phyloP scores from a whole-genome alignment of 2,888 invertebrate species.

The Apodemia mormo region DNA sequence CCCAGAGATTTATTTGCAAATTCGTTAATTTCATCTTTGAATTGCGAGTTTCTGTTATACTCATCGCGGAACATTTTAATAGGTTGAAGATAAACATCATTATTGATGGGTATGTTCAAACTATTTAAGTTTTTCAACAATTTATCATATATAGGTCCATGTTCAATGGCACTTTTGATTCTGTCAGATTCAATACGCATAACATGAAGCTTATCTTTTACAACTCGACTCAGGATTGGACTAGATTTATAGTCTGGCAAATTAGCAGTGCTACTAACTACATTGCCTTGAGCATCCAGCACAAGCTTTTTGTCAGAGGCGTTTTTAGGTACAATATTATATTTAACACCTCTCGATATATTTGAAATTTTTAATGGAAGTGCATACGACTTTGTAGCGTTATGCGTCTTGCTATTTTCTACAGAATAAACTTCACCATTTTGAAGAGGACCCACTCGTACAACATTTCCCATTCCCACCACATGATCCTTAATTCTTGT shows the following conservation, averaged over 20 bases:
- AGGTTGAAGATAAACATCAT: constrained; percentile 80
- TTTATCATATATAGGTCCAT: constrained; percentile 82
- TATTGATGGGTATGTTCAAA: constrained; percentile 72
- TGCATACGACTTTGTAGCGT: constrained; percentile 70
- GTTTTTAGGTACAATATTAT: constrained; percentile 75
- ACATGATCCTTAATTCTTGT: constrained; percentile 85
- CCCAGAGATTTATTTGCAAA: constrained; percentile 73
- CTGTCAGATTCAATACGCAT: constrained; percentile 80
- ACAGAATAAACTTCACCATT: constrained; percentile 71
- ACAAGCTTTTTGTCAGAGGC: constrained; percentile 76
- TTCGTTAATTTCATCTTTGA: constrained; percentile 79
- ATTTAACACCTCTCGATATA: constrained; percentile 71
- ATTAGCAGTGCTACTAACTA: constrained; percentile 76
- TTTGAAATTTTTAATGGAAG: constrained; percentile 75
- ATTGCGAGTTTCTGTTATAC: constrained; percentile 76
- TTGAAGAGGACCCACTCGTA: constrained; percentile 80
- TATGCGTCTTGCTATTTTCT: constrained; percentile 67
- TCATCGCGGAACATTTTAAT: constrained; percentile 80
- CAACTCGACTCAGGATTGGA: constrained; percentile 69
- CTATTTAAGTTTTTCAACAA: constrained; percentile 78
- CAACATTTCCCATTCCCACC: constrained; percentile 88
- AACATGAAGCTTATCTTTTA: constrained; percentile 75
- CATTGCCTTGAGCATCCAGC: constrained; percentile 70
- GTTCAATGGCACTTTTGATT: constrained; percentile 82
- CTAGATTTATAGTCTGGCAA: constrained; percentile 74